Conservation (phyloP, 2,797 vertebrate genomes). For the Anableps anableps region DNA sequence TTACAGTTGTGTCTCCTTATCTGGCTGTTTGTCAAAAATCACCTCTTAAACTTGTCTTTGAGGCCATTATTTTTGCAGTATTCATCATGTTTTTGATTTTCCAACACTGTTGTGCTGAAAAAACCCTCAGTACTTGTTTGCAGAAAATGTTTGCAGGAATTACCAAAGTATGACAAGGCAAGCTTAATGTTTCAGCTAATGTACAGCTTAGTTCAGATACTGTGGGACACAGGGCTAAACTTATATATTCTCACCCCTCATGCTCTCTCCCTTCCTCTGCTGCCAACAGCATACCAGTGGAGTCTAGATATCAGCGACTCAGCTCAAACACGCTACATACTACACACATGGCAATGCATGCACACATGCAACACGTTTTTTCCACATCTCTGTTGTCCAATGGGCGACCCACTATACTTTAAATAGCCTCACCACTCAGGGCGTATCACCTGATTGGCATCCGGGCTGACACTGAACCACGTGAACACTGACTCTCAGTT, state of each 20-base stretch:
- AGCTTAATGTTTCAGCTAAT: neutral
- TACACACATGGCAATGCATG: conserved; percentile 13
- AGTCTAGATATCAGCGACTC: conserved; percentile 52
- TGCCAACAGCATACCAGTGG: conserved; percentile 41
- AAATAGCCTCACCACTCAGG: conserved; percentile 54
- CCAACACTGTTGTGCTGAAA: neutral
- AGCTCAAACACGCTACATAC: conserved; percentile 33
- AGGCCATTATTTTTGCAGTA: neutral
- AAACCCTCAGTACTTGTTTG: neutral
- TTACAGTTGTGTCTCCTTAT: neutral
- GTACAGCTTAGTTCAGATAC: too few species aligned
- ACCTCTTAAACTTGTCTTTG: neutral
- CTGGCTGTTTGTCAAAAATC: neutral
- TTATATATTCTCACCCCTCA: neutral
- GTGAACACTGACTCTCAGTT: conserved; percentile 11
- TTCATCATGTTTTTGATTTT: neutral
- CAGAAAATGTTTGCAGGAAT: neutral
- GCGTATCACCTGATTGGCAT: conserved; percentile 52
- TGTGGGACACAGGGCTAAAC: neutral
- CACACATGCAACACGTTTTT: conserved; percentile 20
- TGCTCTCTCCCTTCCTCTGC: neutral
- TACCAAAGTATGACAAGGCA: neutral
- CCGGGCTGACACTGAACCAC: conserved; percentile 27
- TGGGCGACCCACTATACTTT: conserved; percentile 36
- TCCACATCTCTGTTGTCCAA: conserved; percentile 19